Evolutionary conservation across 2,113 vertebrate genomes (phyloP).

Genomic region (Cyanoramphus novaezelandiae): DNA sequence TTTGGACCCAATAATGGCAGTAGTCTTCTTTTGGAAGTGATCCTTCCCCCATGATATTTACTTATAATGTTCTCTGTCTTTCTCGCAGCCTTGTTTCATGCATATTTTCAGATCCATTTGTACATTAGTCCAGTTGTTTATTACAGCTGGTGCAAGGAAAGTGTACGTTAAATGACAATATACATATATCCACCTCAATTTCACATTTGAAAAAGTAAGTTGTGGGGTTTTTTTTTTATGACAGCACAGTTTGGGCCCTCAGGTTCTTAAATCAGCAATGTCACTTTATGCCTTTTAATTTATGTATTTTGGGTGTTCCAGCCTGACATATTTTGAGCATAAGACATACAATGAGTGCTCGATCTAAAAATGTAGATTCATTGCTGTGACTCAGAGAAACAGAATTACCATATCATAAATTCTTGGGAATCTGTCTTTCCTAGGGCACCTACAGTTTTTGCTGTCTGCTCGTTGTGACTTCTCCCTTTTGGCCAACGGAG

Average conservation of each 20-base stretch:
- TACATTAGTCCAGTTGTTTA: neutral
- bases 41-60: neutral
- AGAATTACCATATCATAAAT: constrained; percentile 63
- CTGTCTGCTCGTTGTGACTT: constrained; percentile 2
- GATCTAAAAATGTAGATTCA: constrained; percentile 51
- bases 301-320: constrained; percentile 36
- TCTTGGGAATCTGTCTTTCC: constrained; percentile 62
- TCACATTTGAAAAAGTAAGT: neutral
- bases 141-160: neutral
- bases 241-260: constrained; percentile 1
- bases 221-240: neutral
- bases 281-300: constrained; percentile 52
- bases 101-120: neutral
- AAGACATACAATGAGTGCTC: constrained; percentile 26
- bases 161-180: neutral
- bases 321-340: constrained; percentile 34
- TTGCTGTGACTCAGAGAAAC: constrained; percentile 53
- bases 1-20: neutral
- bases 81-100: neutral
- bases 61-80: neutral
- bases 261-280: constrained; percentile 31
- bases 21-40: neutral
- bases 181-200: neutral
- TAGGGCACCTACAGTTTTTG: constrained; percentile 46
- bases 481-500: neutral